These are phyloP conservation scores for Subanguina moxae DNA, from an alignment of 1,140 invertebrate species.

Conservation along the genomic window DNA sequence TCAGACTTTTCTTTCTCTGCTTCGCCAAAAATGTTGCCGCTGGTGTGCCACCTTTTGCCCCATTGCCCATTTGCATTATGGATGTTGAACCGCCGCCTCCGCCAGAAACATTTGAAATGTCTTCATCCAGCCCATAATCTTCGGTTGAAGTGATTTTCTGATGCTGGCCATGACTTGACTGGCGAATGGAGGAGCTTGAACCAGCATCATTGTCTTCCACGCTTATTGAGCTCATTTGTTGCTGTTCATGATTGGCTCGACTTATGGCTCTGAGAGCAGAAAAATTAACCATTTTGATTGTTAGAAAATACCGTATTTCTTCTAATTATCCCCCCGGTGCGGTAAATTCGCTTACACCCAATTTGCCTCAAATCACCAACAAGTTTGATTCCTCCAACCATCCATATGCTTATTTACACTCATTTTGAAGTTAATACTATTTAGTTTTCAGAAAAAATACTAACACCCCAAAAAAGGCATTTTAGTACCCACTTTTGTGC, in stretches of 20 bases:
- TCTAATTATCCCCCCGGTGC: too few relatives aligned
- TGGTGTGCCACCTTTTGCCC: slow-evolving; percentile 7
- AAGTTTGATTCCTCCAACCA: too few relatives aligned
- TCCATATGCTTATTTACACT: too few relatives aligned
- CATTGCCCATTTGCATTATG: slow-evolving; percentile 12
- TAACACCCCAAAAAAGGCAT: too few relatives aligned
- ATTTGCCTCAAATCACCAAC: too few relatives aligned
- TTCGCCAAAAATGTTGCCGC: slow-evolving; percentile 10
- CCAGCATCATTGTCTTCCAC: slow-evolving; percentile 4
- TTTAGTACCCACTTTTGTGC: too few relatives aligned
- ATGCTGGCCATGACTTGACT: not conserved
- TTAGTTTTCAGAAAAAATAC: too few relatives aligned
- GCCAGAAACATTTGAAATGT: not conserved
- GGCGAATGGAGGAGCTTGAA: not conserved
- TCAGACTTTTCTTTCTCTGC: slow-evolving; percentile 54
- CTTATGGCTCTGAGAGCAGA: not conserved
- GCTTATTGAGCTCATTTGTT: not conserved
- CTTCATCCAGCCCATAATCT: not conserved
- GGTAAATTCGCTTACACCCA: too few relatives aligned
- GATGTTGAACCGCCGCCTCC: slow-evolving; percentile 9
- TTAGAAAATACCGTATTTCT: not conserved
- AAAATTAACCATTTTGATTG: not conserved
- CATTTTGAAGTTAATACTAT: too few relatives aligned
- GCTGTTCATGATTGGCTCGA: slow-evolving; percentile 3
- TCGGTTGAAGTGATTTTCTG: slow-evolving; percentile 20